phyloP scores from a whole-genome alignment of 2,888 invertebrate species.

The Pammene aurita region DNA sequence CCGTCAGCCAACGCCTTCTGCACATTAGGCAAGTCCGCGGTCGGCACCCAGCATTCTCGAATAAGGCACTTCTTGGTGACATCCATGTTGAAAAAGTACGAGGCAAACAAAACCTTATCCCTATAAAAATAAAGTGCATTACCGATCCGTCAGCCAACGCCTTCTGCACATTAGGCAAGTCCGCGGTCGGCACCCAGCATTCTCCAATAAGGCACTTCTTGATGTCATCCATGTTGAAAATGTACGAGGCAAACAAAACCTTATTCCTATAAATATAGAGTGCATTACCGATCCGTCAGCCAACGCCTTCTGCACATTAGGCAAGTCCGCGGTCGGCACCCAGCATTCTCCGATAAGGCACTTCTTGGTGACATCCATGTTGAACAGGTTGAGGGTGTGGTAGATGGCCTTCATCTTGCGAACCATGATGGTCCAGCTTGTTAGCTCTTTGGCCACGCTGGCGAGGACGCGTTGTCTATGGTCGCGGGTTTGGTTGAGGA shows the following conservation, averaged over 20 bases:
- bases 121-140: conserved; percentile 45
- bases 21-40: too few relatives aligned
- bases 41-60: too few relatives aligned
- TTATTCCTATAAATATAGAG: background rate
- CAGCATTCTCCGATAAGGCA: conserved; percentile 94
- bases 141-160: conserved; percentile 92
- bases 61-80: too few relatives aligned
- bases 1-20: too few relatives aligned
- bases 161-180: conserved; percentile 89
- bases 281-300: conserved; percentile 88
- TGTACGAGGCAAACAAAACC: conserved; percentile 70
- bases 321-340: conserved; percentile 89
- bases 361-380: conserved; percentile 93
- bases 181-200: conserved; percentile 91
- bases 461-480: conserved; percentile 94
- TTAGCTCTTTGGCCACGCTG: conserved; percentile 94
- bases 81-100: too few relatives aligned
- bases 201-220: conserved; percentile 94
- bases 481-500: conserved; percentile 95
- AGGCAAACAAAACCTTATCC: background rate
- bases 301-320: conserved; percentile 90
- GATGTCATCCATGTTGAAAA: conserved; percentile 94
- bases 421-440: conserved; percentile 95
- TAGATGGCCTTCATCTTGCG: conserved; percentile 96
- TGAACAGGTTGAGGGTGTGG: conserved; percentile 94